These are phyloP conservation scores for Meloidogyne hapla DNA, from an alignment of 1,140 invertebrate species.

Conservation along the genomic window DNA sequence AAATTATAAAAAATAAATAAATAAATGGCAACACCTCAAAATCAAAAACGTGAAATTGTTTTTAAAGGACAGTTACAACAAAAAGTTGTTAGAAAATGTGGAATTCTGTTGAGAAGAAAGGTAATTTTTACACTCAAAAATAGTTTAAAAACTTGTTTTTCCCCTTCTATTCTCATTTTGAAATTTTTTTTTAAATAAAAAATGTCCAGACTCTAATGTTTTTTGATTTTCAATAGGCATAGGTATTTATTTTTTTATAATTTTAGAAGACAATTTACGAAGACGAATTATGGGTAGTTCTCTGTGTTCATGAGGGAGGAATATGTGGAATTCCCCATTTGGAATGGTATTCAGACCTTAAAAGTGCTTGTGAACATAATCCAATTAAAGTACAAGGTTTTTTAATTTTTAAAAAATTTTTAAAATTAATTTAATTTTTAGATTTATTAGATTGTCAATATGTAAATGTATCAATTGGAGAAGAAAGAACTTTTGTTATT, in stretches of 20 bases:
- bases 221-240: too few species aligned
- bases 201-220: too few species aligned
- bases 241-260: too few species aligned
- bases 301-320: slow-evolving; percentile 25
- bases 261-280: slow-evolving; percentile 31
- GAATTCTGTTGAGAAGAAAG: slow-evolving; percentile 12
- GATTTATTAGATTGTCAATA: slow-evolving; percentile 31
- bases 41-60: slow-evolving; percentile 22
- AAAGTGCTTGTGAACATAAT: slow-evolving; percentile 15
- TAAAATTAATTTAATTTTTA: not conserved
- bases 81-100: slow-evolving; percentile 19
- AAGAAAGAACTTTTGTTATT: slow-evolving; percentile 32
- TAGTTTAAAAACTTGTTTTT: too few species aligned
- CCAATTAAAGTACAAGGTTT: slow-evolving; percentile 29
- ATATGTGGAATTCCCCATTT: slow-evolving; percentile 25
- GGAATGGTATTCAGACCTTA: slow-evolving; percentile 29
- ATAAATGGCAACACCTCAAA: not conserved
- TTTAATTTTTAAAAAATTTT: not conserved
- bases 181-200: slow-evolving; percentile 1
- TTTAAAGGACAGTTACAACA: slow-evolving; percentile 22
- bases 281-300: slow-evolving; percentile 24
- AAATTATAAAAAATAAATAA: not conserved
- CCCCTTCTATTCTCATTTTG: too few species aligned
- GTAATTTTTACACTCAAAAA: too few species aligned
- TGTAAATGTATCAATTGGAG: slow-evolving; percentile 31